Evolutionary conservation across 23 tunicate species (phyloP).

Genomic region (Halocynthia roretzi): DNA sequence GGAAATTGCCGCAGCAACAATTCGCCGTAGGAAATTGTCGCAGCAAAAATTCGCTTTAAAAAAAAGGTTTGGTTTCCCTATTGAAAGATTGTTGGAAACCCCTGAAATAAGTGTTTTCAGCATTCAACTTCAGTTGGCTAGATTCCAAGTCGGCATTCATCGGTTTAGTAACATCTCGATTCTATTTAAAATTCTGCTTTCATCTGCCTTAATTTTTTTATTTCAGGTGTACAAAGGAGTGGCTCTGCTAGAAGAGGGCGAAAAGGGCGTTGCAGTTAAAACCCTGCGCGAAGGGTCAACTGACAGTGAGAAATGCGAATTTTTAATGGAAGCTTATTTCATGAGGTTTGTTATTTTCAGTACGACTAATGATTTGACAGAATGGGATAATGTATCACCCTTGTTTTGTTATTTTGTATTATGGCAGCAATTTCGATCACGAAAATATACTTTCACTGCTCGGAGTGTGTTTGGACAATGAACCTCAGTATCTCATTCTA

Average conservation of each 20-base stretch:
- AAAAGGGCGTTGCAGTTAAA: constrained; percentile 54
- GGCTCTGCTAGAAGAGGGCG: constrained; percentile 30
- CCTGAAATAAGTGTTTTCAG: no score
- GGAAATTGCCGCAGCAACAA: no score
- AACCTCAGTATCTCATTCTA: constrained; percentile 50
- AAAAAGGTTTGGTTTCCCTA: no score
- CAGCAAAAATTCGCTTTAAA: no score
- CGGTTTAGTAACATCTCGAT: neutral
- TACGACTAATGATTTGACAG: neutral
- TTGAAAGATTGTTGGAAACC: no score
- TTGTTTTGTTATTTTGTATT: neutral
- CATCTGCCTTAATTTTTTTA: neutral
- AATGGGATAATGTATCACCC: neutral
- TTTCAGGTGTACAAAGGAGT: constrained; percentile 47
- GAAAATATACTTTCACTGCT: constrained; percentile 62
- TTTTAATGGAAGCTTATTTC: constrained; percentile 66
- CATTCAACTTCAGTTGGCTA: no score
- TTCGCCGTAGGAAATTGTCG: no score
- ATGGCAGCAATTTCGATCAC: constrained; percentile 47
- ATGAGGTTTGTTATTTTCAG: constrained; percentile 47
- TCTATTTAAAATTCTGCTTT: neutral
- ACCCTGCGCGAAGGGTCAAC: constrained; percentile 51
- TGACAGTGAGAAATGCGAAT: constrained; percentile 45
- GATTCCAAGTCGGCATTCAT: no score
- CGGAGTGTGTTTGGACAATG: constrained; percentile 69